Base-by-base conservation (phyloP, 1,140 invertebrate species). In the Lutraria rhynchaena region DNA sequence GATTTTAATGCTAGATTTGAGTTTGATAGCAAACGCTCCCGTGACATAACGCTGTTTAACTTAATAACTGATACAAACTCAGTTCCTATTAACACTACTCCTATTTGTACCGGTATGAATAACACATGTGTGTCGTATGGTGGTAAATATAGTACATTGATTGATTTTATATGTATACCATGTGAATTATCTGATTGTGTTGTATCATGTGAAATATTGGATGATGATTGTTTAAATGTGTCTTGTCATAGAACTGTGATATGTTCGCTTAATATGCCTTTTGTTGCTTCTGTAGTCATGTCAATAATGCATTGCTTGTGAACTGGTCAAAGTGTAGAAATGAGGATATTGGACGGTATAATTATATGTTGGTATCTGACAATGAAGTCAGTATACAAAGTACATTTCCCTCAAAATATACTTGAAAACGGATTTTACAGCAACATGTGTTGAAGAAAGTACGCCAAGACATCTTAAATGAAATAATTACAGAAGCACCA, bases 181-280 rank as follows among this genome's bases (percentile, higher is more conserved):
- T n/a, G 15, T 61, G 71, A 75, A n/a, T 7, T 13, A 7, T 2
- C 61, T 58, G 57, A 75, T 41, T 27, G 13, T 44, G 24, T 61
- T 24, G 17, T 9, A 44, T n/a, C 1, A 24, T 41, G 33, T 61
- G 35, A 58, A 46, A 61, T 75, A 17, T 4, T 75, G 24, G 71
- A 75, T 60, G 51, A 73, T 35, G 17, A 41, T 41, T 73, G 71
- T 75, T 61, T 75, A 60, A 75, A 75, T 61, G 71, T 75, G 19
- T 75, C 71, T 13, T 35, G 57, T 13, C 71, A 75, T 27, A n/a
- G 71, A 22, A 55, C 71, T 24, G 31, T 75, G 5, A 19, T 33
- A 33, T 37, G 24, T 29, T n/a, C 15, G 11, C 41, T 75, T 11
- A 1, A 44, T 5, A 19, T 60, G 17, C 53, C 53, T 35, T 33